Conservation (phyloP, 1,140 invertebrate species). For the Antheraea pernyi region DNA sequence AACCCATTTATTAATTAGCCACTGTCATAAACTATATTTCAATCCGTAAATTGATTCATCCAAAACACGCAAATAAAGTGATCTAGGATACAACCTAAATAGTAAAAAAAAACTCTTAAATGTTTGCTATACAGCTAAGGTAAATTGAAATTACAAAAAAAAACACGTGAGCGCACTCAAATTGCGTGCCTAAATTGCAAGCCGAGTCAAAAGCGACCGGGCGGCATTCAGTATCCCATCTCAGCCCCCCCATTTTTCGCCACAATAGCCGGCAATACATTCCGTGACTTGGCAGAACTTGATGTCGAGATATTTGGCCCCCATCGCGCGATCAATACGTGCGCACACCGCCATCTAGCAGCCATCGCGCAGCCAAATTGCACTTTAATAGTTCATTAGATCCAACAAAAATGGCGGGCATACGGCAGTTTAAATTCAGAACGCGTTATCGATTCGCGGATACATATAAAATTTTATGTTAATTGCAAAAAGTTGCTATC, state of each 20-base stretch:
- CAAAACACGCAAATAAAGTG: too few species aligned
- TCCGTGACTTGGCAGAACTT: slow-evolving; percentile 75
- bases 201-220: background rate
- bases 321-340: slow-evolving; percentile 69
- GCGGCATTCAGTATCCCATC: slow-evolving; percentile 30
- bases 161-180: slow-evolving; percentile 6
- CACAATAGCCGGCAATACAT: slow-evolving; percentile 74
- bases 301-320: slow-evolving; percentile 57
- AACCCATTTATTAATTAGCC: too few species aligned
- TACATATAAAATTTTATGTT: slow-evolving; percentile 30
- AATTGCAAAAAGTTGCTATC: background rate
- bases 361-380: slow-evolving; percentile 74
- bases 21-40: too few species aligned
- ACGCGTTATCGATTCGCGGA: slow-evolving; percentile 69
- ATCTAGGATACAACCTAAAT: too few species aligned
- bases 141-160: slow-evolving; percentile 8
- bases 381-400: slow-evolving; percentile 79
- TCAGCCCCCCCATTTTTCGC: slow-evolving; percentile 66
- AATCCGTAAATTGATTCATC: too few species aligned
- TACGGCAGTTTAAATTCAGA: slow-evolving; percentile 73
- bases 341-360: slow-evolving; percentile 71
- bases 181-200: slow-evolving; percentile 12
- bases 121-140: background rate
- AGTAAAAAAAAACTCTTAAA: background rate
- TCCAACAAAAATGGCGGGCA: slow-evolving; percentile 74